These are phyloP conservation scores for Solea solea DNA, from an alignment of 2,113 vertebrate genomes.

Conservation along the genomic window DNA sequence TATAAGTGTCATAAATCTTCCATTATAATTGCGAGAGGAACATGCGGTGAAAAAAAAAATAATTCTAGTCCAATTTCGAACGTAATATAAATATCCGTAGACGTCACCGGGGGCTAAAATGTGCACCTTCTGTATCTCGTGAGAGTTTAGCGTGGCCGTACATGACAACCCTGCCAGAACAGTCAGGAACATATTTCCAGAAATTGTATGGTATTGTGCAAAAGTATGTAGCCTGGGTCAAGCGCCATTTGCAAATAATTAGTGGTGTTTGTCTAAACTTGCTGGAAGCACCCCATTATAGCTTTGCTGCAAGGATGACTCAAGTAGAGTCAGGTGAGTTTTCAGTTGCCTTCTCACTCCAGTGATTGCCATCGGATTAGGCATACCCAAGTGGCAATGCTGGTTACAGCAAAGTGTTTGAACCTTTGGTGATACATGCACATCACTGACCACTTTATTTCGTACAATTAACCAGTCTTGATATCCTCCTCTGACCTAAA, in stretches of 20 bases:
- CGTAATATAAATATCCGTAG: conserved; percentile 64
- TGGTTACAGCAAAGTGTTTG: no score
- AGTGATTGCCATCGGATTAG: conserved; percentile 9
- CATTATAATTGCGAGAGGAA: conserved; percentile 43
- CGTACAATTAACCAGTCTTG: no score
- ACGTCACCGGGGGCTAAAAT: conserved; percentile 46
- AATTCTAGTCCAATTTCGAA: conserved; percentile 49
- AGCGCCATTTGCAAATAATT: conserved; percentile 65
- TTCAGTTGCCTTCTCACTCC: conserved; percentile 25
- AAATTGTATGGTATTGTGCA: conserved; percentile 29
- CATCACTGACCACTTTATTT: no score
- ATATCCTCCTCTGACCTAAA: no score
- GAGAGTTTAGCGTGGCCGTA: conserved; percentile 19
- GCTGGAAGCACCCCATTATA: conserved; percentile 53
- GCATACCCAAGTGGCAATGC: no score
- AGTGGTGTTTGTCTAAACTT: conserved; percentile 63
- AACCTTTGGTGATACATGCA: no score
- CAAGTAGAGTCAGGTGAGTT: conserved; percentile 39
- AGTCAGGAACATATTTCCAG: conserved; percentile 35
- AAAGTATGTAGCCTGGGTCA: conserved; percentile 54
- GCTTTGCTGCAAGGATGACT: conserved; percentile 28
- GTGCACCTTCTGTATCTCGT: conserved; percentile 28
- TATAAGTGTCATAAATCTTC: conserved; percentile 51
- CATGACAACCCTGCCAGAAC: conserved; percentile 38
- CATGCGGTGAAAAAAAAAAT: conserved; percentile 44